Conservation (phyloP, 2,888 invertebrate species). For the Plebejus anna region DNA sequence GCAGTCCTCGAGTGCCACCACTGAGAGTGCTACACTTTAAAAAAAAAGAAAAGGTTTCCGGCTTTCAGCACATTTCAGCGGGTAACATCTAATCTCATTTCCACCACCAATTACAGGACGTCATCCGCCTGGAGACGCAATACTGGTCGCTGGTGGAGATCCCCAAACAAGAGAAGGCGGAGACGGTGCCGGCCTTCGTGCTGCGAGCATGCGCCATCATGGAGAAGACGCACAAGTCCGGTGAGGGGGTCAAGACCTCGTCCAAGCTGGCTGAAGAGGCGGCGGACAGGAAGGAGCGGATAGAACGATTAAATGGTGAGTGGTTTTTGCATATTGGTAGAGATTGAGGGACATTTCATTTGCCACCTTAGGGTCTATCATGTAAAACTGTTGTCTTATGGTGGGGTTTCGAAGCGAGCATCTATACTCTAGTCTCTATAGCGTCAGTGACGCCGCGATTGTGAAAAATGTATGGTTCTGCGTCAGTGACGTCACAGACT, state of each 20-base stretch:
- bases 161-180: constrained; percentile 95
- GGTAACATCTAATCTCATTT: background rate
- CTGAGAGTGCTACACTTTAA: too few relatives aligned
- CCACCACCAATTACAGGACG: constrained; percentile 82
- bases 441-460: too few relatives aligned
- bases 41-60: too few relatives aligned
- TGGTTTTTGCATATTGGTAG: background rate
- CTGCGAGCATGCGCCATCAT: constrained; percentile 93
- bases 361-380: too few relatives aligned
- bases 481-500: too few relatives aligned
- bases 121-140: constrained; percentile 93
- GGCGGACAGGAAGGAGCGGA: constrained; percentile 89
- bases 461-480: too few relatives aligned
- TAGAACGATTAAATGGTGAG: constrained; percentile 92
- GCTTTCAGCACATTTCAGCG: too few relatives aligned
- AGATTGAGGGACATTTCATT: background rate
- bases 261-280: constrained; percentile 92
- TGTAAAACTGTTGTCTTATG: too few relatives aligned
- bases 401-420: too few relatives aligned
- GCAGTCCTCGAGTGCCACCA: too few relatives aligned
- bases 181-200: constrained; percentile 95
- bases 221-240: constrained; percentile 94
- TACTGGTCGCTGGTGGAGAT: constrained; percentile 97
- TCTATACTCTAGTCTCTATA: too few relatives aligned
- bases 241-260: constrained; percentile 92